Conservation (phyloP, 1,140 invertebrate species). For the Limonius californicus region DNA sequence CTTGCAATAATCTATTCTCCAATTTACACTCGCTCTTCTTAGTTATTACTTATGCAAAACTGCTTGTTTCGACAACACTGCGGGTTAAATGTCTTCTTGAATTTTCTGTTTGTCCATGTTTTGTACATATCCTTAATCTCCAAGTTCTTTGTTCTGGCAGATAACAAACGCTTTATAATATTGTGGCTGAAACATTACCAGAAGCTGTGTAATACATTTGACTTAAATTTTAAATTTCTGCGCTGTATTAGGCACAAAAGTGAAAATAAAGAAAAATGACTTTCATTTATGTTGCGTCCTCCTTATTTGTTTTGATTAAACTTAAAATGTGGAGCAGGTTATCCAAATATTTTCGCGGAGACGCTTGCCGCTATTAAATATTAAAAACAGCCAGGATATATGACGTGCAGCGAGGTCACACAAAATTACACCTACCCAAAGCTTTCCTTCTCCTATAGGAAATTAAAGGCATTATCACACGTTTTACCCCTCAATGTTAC, state of each 20-base stretch:
- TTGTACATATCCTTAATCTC: not conserved
- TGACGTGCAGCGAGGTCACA: not conserved
- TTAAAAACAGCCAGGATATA: not conserved
- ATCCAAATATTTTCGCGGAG: not conserved
- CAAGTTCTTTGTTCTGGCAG: not conserved
- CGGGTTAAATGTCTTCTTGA: not conserved
- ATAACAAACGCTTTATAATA: not conserved
- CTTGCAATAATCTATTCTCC: not conserved
- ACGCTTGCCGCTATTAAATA: not conserved
- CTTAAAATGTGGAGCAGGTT: too few relatives aligned
- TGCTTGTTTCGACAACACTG: not conserved
- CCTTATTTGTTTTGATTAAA: too few relatives aligned
- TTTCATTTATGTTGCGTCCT: too few relatives aligned
- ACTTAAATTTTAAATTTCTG: too few relatives aligned
- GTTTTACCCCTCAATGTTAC: not conserved
- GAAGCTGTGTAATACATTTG: too few relatives aligned
- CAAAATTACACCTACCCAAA: not conserved
- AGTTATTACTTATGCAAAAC: not conserved
- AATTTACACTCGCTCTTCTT: not conserved
- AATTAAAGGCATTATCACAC: conserved; percentile 9
- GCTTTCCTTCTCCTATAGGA: conserved; percentile 2
- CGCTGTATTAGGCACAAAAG: too few relatives aligned
- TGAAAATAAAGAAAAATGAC: too few relatives aligned
- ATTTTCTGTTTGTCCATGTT: not conserved
- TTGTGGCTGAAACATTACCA: not conserved